Evolutionary conservation across 2,888 invertebrate genomes (phyloP), one percentile per base, ranked within the genome.

Genomic region (Protula sp.): DNA sequence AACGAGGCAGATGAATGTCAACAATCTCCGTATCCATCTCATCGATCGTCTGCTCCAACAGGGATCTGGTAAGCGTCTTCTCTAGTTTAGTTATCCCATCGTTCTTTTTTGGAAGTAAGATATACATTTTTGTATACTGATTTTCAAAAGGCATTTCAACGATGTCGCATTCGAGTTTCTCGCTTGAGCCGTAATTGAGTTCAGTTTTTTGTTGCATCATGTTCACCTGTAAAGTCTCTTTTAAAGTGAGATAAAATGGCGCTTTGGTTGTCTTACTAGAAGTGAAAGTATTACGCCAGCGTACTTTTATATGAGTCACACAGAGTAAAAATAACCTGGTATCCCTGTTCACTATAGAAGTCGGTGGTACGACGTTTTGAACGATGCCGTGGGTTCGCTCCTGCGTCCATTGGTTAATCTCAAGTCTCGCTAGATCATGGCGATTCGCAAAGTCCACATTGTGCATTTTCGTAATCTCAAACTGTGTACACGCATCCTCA

Each of bases 371-470:
- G 26, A 63, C 63, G 56, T 70, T 66, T 54, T 67, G 65, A 53
- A 69, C 60, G 2, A 59, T 56, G 5, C 65, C 63, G 27, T 66
- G 60, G 3, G 68, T 69, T 50, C 57, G 54, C 38, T 70, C 65
- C 29, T 62, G 64, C 22, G 66, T 60, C 67, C 67, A 70, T 47
- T 67, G 63, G 60, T 70, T 70, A 24, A 70, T 70, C 53, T 70
- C 68, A 28, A 62, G 62, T 9, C 69, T 48, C 9, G 69, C 67
- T 38, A 62, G 57, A 48, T 69, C 69, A n/a, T 65, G 63, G 9
- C 66, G 54, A 47, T 57, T 63, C 26, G 52, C 28, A 48, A 63
- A 66, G 57, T 69, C 67, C 24, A 63, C 62, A 26, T 65, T 61
- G 48, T 62, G 62, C 27, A 69, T 29, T n/a, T 59, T 48, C 2